Evolutionary conservation across 2,888 invertebrate species (phyloP).

Genomic region (Macrophya annulata): DNA sequence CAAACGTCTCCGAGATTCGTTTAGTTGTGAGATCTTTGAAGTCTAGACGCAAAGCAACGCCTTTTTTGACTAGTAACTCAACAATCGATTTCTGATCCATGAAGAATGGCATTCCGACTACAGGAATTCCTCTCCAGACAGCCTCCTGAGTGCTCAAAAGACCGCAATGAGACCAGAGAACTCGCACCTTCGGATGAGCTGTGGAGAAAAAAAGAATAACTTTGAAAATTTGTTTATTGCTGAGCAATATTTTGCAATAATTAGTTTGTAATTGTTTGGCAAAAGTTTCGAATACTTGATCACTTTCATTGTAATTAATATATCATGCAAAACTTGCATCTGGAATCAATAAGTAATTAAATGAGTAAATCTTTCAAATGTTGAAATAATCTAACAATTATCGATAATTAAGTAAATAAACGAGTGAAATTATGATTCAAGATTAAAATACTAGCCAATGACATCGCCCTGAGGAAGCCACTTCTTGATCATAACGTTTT

Average conservation of each 20-base stretch:
- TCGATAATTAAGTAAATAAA: background rate
- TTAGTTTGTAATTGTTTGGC: background rate
- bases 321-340: background rate
- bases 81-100: conserved; percentile 63
- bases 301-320: background rate
- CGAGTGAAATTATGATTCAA: background rate
- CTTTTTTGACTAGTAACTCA: conserved; percentile 59
- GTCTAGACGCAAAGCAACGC: conserved; percentile 62
- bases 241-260: background rate
- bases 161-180: conserved; percentile 58
- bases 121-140: conserved; percentile 58
- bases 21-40: conserved; percentile 61
- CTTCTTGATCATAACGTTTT: conserved; percentile 45
- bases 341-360: background rate
- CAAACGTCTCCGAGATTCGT: conserved; percentile 59
- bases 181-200: conserved; percentile 59
- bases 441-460: conserved; percentile 53
- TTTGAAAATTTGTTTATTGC: background rate
- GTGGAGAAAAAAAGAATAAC: background rate
- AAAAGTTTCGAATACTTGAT: background rate
- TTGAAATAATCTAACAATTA: background rate
- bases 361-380: background rate
- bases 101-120: conserved; percentile 57
- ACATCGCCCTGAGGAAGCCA: conserved; percentile 49
- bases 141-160: conserved; percentile 59